A percentile compares a stretch with the other conserved stretches of the same genome.
Conservation (phyloP, 2,113 vertebrate species). For the Mormyrus lacerda region DNA sequence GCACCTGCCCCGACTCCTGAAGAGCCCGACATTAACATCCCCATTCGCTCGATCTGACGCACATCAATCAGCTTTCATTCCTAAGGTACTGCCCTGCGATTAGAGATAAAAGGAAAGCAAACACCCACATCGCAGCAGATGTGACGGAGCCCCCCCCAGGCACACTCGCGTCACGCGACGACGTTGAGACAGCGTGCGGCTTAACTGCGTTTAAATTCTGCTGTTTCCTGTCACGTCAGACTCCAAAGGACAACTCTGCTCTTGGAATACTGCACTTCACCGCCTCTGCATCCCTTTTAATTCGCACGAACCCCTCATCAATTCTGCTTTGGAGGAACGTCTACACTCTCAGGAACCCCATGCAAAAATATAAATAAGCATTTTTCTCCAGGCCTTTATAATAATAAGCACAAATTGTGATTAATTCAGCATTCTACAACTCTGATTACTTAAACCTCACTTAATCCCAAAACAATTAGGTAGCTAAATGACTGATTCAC, state of each 20-base stretch:
- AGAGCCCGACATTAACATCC: neutral
- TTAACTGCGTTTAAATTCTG: neutral
- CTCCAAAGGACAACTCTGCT: neutral
- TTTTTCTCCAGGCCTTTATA: neutral
- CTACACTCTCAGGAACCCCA: neutral
- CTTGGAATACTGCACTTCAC: neutral
- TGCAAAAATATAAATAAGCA: neutral
- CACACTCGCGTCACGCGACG: neutral
- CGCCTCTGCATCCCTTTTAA: neutral
- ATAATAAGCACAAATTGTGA: constrained; percentile 1
- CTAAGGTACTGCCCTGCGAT: neutral
- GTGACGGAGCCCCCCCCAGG: neutral
- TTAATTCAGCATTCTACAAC: neutral
- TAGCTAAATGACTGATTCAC: neutral
- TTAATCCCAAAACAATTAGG: neutral
- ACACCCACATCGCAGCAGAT: neutral
- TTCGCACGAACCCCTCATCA: neutral
- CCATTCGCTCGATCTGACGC: neutral
- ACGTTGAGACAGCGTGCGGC: neutral
- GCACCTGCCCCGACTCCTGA: neutral
- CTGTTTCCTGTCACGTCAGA: neutral
- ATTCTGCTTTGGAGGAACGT: neutral
- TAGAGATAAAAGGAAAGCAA: neutral
- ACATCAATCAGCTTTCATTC: neutral
- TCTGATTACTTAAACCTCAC: neutral